Percentiles rank a stretch among this genome's conserved stretches.
phyloP scores from a whole-genome alignment of 2,797 vertebrate species.

The Xerus rutilus region DNA sequence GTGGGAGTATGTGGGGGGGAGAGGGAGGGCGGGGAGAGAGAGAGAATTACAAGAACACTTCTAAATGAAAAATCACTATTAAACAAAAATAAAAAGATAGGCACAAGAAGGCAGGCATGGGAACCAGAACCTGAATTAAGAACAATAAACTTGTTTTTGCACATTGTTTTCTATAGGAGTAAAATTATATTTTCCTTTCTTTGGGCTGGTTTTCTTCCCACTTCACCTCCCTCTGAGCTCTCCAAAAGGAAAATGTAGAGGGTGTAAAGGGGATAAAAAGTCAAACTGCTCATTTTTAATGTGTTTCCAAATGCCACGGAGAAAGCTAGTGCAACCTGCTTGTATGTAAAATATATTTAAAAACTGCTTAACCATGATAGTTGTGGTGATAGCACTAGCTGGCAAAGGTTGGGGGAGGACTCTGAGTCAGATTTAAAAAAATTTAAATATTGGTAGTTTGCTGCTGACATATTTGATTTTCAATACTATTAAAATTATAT shows the following conservation, averaged over 20 bases:
- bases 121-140: not conserved
- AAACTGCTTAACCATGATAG: slow-evolving; percentile 68
- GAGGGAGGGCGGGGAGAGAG: too few relatives aligned
- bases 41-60: not conserved
- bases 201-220: slow-evolving; percentile 66
- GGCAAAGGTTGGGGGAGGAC: not conserved
- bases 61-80: not conserved
- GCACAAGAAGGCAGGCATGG: not conserved
- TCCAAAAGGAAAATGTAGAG: slow-evolving; percentile 71
- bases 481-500: slow-evolving; percentile 57
- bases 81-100: slow-evolving; percentile 43
- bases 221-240: slow-evolving; percentile 67
- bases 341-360: slow-evolving; percentile 72
- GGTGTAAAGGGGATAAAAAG: slow-evolving; percentile 79
- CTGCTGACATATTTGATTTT: slow-evolving; percentile 60
- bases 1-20: too few relatives aligned
- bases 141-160: slow-evolving; percentile 52
- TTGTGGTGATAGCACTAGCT: slow-evolving; percentile 47
- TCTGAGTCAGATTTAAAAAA: slow-evolving; percentile 42
- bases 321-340: slow-evolving; percentile 63
- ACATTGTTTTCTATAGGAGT: slow-evolving; percentile 23
- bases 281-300: slow-evolving; percentile 76
- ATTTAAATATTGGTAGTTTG: slow-evolving; percentile 57
- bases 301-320: slow-evolving; percentile 73
- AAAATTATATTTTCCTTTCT: slow-evolving; percentile 64